Conservation (phyloP, 2,113 vertebrate species). For the Fulmarus glacialis region DNA sequence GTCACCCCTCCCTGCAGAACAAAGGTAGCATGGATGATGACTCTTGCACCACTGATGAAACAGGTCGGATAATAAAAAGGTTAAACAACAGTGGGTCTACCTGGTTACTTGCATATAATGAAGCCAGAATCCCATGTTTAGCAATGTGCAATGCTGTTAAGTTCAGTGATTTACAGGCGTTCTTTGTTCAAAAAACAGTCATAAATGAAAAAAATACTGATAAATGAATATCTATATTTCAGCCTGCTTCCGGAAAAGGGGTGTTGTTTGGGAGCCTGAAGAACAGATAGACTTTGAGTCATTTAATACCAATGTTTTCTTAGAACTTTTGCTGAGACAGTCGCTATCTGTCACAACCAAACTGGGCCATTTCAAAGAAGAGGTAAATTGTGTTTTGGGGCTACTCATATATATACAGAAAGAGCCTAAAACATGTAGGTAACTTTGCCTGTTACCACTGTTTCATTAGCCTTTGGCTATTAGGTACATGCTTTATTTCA, state of each 20-base stretch:
- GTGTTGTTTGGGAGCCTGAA: slow-evolving; percentile 81
- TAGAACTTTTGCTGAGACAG: slow-evolving; percentile 82
- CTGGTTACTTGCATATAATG: not conserved
- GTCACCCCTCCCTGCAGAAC: slow-evolving; percentile 45
- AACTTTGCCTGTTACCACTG: rapidly evolving
- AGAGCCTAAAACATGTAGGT: rapidly evolving
- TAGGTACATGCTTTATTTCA: not conserved
- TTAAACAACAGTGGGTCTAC: not conserved
- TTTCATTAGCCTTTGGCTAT: not conserved
- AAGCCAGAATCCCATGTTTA: not conserved
- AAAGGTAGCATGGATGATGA: not conserved
- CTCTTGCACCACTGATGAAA: not conserved
- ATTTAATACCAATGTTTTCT: slow-evolving; percentile 86
- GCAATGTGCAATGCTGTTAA: not conserved
- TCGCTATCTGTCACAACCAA: slow-evolving; percentile 81
- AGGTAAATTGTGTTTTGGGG: slow-evolving; percentile 67
- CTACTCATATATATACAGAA: not conserved
- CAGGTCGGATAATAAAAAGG: not conserved
- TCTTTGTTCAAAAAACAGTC: not conserved
- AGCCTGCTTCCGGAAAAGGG: not conserved
- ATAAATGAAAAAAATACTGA: not conserved
- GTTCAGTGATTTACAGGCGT: rapidly evolving
- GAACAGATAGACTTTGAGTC: slow-evolving; percentile 86
- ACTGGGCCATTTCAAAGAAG: slow-evolving; percentile 83
- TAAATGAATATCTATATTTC: not conserved